Evolutionary conservation across 2,797 vertebrate species (phyloP).

Genomic region (Phalloptychus januarius): DNA sequence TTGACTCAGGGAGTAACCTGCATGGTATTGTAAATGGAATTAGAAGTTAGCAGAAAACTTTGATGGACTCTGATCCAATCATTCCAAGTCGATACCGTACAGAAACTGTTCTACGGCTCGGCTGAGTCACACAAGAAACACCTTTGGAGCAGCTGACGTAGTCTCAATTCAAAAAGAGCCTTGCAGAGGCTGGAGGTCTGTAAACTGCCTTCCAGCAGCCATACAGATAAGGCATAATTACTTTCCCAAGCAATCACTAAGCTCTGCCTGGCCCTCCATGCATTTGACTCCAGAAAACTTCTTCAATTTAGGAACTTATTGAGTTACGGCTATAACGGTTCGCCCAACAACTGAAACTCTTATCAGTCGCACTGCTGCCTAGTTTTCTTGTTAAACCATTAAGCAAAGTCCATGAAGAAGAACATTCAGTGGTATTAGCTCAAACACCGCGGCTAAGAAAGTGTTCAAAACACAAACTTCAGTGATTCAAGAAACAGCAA

Average conservation of each 20-base stretch:
- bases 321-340: conserved; percentile 52
- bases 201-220: conserved; percentile 30
- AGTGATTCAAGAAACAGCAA: conserved; percentile 20
- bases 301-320: conserved; percentile 47
- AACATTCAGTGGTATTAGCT: conserved; percentile 31
- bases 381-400: conserved; percentile 19
- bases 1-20: conserved; percentile 11
- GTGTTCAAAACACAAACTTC: conserved; percentile 30
- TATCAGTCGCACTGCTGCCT: conserved; percentile 14
- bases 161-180: conserved; percentile 35
- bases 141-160: conserved; percentile 38
- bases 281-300: conserved; percentile 63
- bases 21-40: conserved; percentile 38
- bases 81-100: conserved; percentile 35
- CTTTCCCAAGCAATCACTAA: conserved; percentile 65
- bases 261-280: conserved; percentile 49
- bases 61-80: conserved; percentile 27
- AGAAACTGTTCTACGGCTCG: conserved; percentile 29
- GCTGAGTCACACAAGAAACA: conserved; percentile 37
- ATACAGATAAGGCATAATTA: conserved; percentile 78
- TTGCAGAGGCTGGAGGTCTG: conserved; percentile 32
- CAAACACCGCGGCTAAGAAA: conserved; percentile 50
- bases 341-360: conserved; percentile 41
- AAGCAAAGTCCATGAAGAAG: conserved; percentile 34
- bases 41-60: conserved; percentile 29